These are phyloP conservation scores for Empidonax traillii DNA, from an alignment of 2,113 vertebrate genomes.

Conservation along the genomic window DNA sequence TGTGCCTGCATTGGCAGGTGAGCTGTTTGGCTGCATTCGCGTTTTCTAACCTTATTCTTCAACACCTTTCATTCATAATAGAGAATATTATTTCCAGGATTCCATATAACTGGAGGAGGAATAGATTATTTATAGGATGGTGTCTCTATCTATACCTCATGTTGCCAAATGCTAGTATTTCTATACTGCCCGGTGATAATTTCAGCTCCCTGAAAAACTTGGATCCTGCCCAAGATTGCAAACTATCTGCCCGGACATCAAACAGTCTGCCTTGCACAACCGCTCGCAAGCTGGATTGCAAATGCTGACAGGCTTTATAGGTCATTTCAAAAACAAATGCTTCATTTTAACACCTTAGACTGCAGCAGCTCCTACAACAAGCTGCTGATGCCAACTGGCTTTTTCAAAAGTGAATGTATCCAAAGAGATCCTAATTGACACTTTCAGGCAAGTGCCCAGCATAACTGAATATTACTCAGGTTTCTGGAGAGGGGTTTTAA, in stretches of 20 bases:
- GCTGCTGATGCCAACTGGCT: conserved; percentile 31
- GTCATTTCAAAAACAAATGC: conserved; percentile 70
- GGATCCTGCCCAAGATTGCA: conserved; percentile 46
- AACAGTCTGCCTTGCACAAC: conserved; percentile 17
- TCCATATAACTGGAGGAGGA: neutral
- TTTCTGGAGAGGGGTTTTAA: conserved; percentile 15
- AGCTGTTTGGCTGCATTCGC: neutral
- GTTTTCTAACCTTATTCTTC: neutral
- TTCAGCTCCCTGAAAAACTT: conserved; percentile 52
- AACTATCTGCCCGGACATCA: conserved; percentile 29
- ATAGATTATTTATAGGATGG: conserved; percentile 38
- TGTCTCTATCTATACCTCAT: conserved; percentile 32
- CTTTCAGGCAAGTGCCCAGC: conserved; percentile 47
- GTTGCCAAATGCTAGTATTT: conserved; percentile 29
- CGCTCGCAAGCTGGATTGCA: neutral
- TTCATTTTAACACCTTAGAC: conserved; percentile 56
- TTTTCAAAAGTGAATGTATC: conserved; percentile 38
- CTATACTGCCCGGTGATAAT: neutral
- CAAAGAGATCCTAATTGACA: conserved; percentile 63
- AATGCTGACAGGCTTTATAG: conserved; percentile 65
- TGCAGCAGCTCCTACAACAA: conserved; percentile 14
- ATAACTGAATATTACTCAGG: conserved; percentile 29
- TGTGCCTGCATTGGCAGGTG: conserved; percentile 25
- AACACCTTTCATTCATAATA: conserved; percentile 39
- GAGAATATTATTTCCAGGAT: neutral